Evolutionary conservation across 2,113 vertebrate species (phyloP).

Genomic region (Pelmatolapia mariae): DNA sequence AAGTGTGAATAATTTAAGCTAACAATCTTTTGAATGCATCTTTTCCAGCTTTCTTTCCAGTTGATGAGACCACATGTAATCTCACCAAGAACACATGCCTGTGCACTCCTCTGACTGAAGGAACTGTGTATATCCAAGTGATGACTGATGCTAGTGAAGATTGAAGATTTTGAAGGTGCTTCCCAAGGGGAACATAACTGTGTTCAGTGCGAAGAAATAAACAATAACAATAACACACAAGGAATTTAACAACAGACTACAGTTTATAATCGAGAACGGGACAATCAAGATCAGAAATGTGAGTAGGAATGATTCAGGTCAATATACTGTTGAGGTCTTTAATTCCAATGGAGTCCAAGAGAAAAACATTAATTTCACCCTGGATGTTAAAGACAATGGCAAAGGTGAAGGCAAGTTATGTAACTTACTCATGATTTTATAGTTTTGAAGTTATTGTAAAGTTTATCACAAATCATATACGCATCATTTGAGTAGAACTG

Average conservation of each 20-base stretch:
- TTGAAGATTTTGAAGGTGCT: background rate
- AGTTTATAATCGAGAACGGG: conserved; percentile 29
- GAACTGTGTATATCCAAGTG: conserved; percentile 26
- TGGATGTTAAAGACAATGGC: conserved; percentile 48
- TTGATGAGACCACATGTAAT: conserved; percentile 4
- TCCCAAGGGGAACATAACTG: too few species aligned
- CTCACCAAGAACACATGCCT: fast-evolving
- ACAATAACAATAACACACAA: background rate
- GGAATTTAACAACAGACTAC: background rate
- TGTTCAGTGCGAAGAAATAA: conserved; percentile 14
- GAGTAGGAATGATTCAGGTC: background rate
- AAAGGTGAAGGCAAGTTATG: background rate
- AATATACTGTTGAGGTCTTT: background rate
- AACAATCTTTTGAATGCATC: background rate
- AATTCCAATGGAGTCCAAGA: background rate
- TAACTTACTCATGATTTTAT: background rate
- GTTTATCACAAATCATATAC: background rate
- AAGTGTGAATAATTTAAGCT: fast-evolving
- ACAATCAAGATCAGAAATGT: conserved; percentile 31
- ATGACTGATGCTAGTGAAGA: background rate
- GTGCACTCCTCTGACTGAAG: background rate
- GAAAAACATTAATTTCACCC: background rate
- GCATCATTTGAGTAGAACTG: background rate
- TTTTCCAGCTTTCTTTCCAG: background rate
- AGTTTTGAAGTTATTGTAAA: background rate